These are phyloP conservation scores for Brevipalpus yothersi DNA, from an alignment of 1,140 invertebrate species.

Conservation along the genomic window DNA sequence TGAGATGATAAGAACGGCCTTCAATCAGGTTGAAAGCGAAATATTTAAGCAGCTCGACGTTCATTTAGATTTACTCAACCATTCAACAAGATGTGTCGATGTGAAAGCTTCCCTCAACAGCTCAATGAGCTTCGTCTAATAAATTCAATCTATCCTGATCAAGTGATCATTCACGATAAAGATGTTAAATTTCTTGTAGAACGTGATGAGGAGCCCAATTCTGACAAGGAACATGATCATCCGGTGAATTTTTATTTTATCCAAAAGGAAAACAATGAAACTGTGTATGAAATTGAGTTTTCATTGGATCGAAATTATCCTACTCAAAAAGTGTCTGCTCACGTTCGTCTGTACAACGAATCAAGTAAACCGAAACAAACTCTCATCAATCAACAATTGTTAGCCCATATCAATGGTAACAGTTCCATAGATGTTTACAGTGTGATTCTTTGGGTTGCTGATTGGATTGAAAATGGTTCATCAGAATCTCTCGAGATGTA, in stretches of 20 bases:
- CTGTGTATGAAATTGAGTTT: not conserved
- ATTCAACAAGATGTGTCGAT: not conserved
- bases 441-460: not conserved
- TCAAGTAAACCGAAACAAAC: not conserved
- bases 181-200: not conserved
- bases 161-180: not conserved
- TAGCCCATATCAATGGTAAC: not conserved
- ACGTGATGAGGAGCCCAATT: not conserved
- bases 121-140: not conserved
- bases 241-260: not conserved
- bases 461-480: not conserved
- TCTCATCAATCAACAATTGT: not conserved
- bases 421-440: not conserved
- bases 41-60: not conserved
- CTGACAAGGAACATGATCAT: not conserved
- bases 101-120: not conserved
- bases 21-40: not conserved
- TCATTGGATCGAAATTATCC: not conserved
- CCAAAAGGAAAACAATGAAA: not conserved
- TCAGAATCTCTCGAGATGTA: not conserved
- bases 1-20: not conserved
- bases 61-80: not conserved
- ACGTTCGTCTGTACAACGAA: not conserved
- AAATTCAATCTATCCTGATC: not conserved
- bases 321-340: not conserved